These are phyloP conservation scores for Echeneis naucrates DNA, from an alignment of 2,797 vertebrate species.

Conservation along the genomic window DNA sequence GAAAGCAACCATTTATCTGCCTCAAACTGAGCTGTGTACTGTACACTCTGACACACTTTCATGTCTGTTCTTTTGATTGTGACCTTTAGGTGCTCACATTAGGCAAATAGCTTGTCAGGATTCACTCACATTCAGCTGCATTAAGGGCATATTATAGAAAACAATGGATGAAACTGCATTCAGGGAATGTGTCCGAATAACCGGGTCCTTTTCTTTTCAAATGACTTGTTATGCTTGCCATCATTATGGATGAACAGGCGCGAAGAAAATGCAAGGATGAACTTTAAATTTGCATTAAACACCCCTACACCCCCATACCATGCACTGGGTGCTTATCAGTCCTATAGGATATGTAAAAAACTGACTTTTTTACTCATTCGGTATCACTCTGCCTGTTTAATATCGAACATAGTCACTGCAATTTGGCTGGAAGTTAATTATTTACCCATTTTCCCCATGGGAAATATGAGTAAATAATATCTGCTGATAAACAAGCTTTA, in stretches of 20 bases:
- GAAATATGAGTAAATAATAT: constrained; percentile 25
- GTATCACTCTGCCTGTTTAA: constrained; percentile 1
- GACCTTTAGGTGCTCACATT: constrained; percentile 54
- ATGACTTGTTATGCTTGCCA: constrained; percentile 34
- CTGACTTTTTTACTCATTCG: not conserved
- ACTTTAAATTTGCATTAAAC: not conserved
- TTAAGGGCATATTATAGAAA: constrained; percentile 66
- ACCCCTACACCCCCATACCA: not conserved
- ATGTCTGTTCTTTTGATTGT: constrained; percentile 32
- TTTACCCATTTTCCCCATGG: constrained; percentile 6
- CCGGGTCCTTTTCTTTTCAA: constrained; percentile 59
- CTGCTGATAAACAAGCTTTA: constrained; percentile 39
- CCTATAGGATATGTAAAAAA: not conserved
- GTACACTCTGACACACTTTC: constrained; percentile 35
- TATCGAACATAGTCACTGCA: constrained; percentile 2
- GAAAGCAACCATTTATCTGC: constrained; percentile 52
- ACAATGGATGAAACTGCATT: constrained; percentile 9
- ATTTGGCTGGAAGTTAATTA: constrained; percentile 7
- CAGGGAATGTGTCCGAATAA: constrained; percentile 38
- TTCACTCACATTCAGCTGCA: constrained; percentile 41
- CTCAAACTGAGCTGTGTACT: constrained; percentile 33
- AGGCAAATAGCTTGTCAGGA: constrained; percentile 47
- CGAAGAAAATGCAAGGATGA: constrained; percentile 2
- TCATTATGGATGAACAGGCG: constrained; percentile 4
- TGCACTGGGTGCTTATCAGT: not conserved